Base-by-base conservation (phyloP, 1,140 invertebrate genomes). In the Chironomus tepperi region DNA sequence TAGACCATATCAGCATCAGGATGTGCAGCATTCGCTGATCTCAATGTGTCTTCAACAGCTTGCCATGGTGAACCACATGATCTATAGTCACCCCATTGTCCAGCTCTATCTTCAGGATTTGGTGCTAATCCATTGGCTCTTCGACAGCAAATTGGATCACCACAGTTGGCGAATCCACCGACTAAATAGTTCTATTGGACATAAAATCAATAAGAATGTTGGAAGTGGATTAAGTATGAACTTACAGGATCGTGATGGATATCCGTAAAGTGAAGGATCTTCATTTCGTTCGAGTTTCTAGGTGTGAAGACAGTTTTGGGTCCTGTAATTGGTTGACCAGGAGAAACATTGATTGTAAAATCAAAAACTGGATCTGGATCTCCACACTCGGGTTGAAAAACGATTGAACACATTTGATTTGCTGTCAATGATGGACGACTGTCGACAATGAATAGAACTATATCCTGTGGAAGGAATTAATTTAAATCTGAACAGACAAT, bases 141-240 rank as follows among this genome's bases (percentile, higher is more conserved):
- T 74, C 91, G 87, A 81, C 94, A 97, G 79, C 94, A 97, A 7
- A 90, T 83, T 6, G 91, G 91, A 77, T 92, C 88, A 5, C 83
- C 84, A 79, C 94, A 97, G 3, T 85, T 79, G 2, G 91, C 87
- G 70, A 90, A 88, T 0, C 88, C 84, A 15, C 87, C 86, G 0
- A 85, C 80, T 74, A 86, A 82, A 79, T 96, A 97, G 5, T 86
- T 79, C 47, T 57, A 57, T 2, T 34, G 24, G 15, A 57, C 15
- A 57, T n/a, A n/a, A 34, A 34, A 34, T 34, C 5, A 34, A 2
- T 34, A 34, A 34, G n/a, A 34, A 2, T 34, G 24, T 1, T 5
- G 1, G 24, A 34, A 34, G 1, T 34, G 1, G 5, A 34, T 34
- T 34, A 34, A 5, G n/a, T 2, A 5, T 1, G 3, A 57, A 57